Evolutionary conservation across 2,888 invertebrate species (phyloP), one percentile per base, ranked within the genome.

Genomic region (Cantharis rustica): DNA sequence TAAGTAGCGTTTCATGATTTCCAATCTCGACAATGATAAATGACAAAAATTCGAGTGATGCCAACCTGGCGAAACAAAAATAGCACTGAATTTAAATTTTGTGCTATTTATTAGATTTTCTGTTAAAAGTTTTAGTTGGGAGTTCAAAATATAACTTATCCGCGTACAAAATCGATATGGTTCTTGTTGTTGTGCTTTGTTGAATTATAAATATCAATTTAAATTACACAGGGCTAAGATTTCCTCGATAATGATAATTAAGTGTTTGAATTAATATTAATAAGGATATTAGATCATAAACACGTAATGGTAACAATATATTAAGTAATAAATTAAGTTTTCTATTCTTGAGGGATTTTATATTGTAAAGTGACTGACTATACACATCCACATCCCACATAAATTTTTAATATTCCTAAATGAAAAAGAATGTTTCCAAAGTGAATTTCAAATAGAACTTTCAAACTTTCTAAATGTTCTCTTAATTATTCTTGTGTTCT

Each of bases 321-420:
- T 73, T 73, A 63, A 73, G 73, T 73, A 20, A 73, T 73, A 73
- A 73, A 73, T 73, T 73, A n/a, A 31, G 69, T 69, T 62, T 73
- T 27, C 68, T 26, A 69, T 31, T 73, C 62, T 61, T 62, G 16
- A 26, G 68, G 64, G 72, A 68, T 17, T 71, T 70, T 26, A 20
- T 64, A 71, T 63, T 47, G 47, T 47, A 47, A 47, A 47, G 47
- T 47, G 47, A 47, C 47, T 47, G 47, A 47, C 47, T 47, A 7
- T n/a, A n/a, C n/a, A 47, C 47, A 47, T 47, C 47, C 47, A 23
- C 23, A 47, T 47, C 47, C 47, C 47, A 47, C 47, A 47, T 47
- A 47, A 47, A 47, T 47, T 47, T 47, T 47, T 47, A 47, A 47
- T 47, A 47, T 47, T 47, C 47, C 47, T 47, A 47, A 47, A 47